Base-by-base conservation (phyloP, 2,113 vertebrate genomes). In the Pagrus major region DNA sequence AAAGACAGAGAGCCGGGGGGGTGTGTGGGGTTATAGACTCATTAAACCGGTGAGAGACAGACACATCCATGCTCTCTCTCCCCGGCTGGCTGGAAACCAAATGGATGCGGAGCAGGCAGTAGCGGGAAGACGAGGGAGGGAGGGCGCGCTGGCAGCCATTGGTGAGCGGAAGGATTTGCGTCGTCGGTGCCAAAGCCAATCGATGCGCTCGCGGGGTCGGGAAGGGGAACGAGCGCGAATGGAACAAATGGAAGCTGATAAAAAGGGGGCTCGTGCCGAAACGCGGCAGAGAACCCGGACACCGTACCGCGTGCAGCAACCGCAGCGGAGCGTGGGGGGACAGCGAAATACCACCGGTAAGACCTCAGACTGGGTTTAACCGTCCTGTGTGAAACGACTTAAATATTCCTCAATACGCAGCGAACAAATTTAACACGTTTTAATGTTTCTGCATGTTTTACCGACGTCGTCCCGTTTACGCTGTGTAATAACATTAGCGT, bases 161-260 rank as follows among this genome's bases (percentile, higher is more conserved):
- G 88, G 91, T 52, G 23, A 80, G 54, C 61, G 31, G 81, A 47
- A 60, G 76, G 58, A 76, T 64, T 41, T 84, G 77, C 91, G 90
- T 91, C 69, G 76, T 5, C 55, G 31, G 49, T 2, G 75, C 63
- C 56, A 14, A 72, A 90, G 81, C 92, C 91, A 93, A 93, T 93
- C 86, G 85, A 89, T 70, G 84, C 7, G 74, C 78, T 86, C 66
- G n/a, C 33, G 71, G 29, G 64, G 8, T 80, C 77, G 66, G 39
- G 79, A 27, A 63, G 59, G 46, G 80, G 83, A 87, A 72, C 83
- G 65, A 87, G 90, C 93, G 90, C 88, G 89, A 93, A 89, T n/a
- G 52, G 79, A 29, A 85, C 85, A 85, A 91, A 84, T 64, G 80
- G 80, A 75, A 18, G 14, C 65, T 27, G 23, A 81, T 79, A 88